Percentiles rank a stretch among this genome's conserved stretches.
phyloP scores from a whole-genome alignment of 2,797 vertebrate genomes.

The Characodon lateralis region DNA sequence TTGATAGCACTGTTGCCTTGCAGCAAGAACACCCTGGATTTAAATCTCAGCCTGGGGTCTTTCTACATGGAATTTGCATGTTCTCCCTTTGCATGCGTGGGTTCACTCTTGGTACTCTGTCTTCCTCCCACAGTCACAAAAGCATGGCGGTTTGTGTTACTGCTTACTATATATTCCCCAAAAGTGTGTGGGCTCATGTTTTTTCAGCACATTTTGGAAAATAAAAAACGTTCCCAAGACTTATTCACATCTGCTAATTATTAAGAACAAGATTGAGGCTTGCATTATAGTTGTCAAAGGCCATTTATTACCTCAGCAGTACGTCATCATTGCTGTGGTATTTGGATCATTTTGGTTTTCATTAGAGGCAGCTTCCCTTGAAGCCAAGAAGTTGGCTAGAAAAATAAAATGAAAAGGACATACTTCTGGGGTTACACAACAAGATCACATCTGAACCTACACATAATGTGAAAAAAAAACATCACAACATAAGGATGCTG shows the following conservation, averaged over 20 bases:
- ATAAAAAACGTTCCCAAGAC: not conserved
- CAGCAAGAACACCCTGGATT: too few relatives aligned
- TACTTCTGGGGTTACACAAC: conserved; percentile 39
- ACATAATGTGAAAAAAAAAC: not conserved
- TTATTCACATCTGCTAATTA: not conserved
- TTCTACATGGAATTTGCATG: too few relatives aligned
- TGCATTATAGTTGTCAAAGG: conserved; percentile 16
- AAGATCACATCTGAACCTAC: conserved; percentile 32
- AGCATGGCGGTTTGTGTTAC: too few relatives aligned
- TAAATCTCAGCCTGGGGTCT: too few relatives aligned
- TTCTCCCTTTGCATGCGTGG: too few relatives aligned
- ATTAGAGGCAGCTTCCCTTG: conserved; percentile 23
- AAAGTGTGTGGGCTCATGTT: too few relatives aligned
- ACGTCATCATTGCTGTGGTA: conserved; percentile 44
- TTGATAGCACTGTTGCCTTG: too few relatives aligned
- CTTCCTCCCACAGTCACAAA: too few relatives aligned
- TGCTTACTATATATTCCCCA: too few relatives aligned
- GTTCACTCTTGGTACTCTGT: too few relatives aligned
- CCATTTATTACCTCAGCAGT: conserved; percentile 34
- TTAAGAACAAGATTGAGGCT: conserved; percentile 9
- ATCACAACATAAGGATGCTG: not conserved
- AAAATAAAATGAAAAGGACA: conserved; percentile 41
- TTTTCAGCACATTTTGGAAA: not conserved
- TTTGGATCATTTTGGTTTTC: conserved; percentile 47
- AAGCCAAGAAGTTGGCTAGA: conserved; percentile 45